A percentile compares a stretch with the other conserved stretches of the same genome.
phyloP scores from a whole-genome alignment of 1,140 invertebrate species.

The Laodelphax striatellus region DNA sequence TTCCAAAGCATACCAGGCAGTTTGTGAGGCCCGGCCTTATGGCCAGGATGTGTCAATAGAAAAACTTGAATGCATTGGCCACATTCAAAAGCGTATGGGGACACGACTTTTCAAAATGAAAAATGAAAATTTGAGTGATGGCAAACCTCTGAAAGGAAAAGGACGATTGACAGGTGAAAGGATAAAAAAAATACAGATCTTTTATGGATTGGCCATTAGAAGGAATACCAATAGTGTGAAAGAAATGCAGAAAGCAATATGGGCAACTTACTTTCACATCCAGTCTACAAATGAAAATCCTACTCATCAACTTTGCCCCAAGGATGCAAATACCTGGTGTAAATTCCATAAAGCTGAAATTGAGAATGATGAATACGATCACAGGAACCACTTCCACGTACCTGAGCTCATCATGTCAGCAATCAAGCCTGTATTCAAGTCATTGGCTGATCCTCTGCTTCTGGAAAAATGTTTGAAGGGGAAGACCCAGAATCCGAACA shows the following conservation, averaged over 20 bases:
- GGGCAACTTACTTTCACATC: constrained; percentile 22
- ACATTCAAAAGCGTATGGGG: neutral
- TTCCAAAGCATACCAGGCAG: neutral
- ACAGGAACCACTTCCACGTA: neutral
- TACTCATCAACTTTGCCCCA: constrained; percentile 17
- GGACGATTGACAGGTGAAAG: neutral
- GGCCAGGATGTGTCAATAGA: neutral
- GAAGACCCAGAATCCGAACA: constrained; percentile 3
- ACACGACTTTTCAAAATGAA: neutral
- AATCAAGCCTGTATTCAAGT: constrained; percentile 9
- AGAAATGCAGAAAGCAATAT: constrained; percentile 20
- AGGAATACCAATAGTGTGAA: constrained; percentile 17
- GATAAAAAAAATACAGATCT: neutral
- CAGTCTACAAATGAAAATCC: constrained; percentile 22
- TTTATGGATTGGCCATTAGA: constrained; percentile 16
- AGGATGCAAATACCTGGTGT: constrained; percentile 14
- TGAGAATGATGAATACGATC: too few relatives aligned
- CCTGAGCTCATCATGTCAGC: neutral
- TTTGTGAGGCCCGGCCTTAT: neutral
- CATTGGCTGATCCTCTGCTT: too few relatives aligned
- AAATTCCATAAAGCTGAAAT: constrained; percentile 4
- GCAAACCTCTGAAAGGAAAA: neutral
- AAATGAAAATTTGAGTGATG: constrained; percentile 1
- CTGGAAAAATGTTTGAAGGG: too few relatives aligned
- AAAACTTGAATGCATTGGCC: neutral